These are phyloP conservation scores for Euphonia xanthogaster DNA, from an alignment of 2,797 vertebrate species.

Conservation along the genomic window DNA sequence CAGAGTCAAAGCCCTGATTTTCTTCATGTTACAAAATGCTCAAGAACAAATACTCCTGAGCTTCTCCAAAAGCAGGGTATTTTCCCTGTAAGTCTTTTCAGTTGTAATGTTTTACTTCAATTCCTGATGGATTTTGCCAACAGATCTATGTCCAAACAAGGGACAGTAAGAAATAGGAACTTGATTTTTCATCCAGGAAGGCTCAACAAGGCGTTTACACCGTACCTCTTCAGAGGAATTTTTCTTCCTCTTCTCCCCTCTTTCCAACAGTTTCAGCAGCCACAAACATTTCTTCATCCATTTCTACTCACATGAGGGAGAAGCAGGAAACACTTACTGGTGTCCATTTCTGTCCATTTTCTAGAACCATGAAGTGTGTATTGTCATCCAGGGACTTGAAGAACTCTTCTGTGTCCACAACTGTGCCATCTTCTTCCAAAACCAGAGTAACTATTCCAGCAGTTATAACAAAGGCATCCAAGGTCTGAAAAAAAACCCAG, in stretches of 20 bases:
- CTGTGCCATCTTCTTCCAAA: slow-evolving; percentile 86
- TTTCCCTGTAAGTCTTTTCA: not conserved
- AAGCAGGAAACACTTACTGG: slow-evolving; percentile 61
- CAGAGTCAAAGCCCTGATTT: not conserved
- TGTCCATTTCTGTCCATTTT: slow-evolving; percentile 82
- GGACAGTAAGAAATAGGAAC: not conserved
- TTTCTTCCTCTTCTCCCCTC: not conserved
- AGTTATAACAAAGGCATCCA: slow-evolving; percentile 76
- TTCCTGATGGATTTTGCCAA: not conserved
- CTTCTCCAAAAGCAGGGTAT: not conserved
- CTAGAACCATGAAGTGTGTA: slow-evolving; percentile 81
- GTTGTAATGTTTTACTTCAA: not conserved
- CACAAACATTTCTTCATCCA: not conserved
- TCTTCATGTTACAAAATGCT: not conserved
- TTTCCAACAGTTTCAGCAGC: not conserved
- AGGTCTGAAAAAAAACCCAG: slow-evolving; percentile 56
- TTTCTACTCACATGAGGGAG: not conserved
- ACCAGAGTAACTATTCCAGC: slow-evolving; percentile 78
- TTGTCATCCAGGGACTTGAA: slow-evolving; percentile 80
- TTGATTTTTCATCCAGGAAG: not conserved
- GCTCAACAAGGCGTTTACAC: not conserved
- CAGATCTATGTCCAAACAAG: not conserved
- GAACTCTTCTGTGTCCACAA: slow-evolving; percentile 86
- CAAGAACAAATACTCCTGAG: not conserved
- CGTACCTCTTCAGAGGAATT: not conserved